These are phyloP conservation scores for Abscondita cerata DNA, from an alignment of 2,888 invertebrate genomes.

Conservation along the genomic window DNA sequence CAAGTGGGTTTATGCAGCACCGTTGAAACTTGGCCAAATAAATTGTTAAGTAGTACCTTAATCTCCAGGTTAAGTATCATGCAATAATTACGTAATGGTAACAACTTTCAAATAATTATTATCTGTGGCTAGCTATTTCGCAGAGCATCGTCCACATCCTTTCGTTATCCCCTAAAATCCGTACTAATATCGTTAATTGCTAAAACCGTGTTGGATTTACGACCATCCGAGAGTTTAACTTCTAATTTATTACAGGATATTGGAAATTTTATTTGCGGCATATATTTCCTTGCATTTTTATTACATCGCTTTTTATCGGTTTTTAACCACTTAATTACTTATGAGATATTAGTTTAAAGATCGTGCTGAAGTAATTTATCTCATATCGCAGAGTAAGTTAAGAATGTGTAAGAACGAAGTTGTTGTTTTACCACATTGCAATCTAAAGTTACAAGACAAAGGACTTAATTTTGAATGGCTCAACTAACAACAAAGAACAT, in stretches of 20 bases:
- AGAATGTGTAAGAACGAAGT: background rate
- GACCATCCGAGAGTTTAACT: slow-evolving; percentile 27
- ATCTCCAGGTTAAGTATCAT: slow-evolving; percentile 2
- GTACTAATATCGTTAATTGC: slow-evolving; percentile 37
- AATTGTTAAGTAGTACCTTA: background rate
- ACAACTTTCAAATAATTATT: slow-evolving; percentile 22
- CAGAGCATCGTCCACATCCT: slow-evolving; percentile 25
- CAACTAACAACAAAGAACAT: slow-evolving; percentile 11
- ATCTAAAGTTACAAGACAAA: slow-evolving; percentile 7
- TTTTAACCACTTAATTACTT: background rate
- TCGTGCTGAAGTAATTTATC: background rate
- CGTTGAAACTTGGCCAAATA: background rate
- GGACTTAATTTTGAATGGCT: slow-evolving; percentile 7
- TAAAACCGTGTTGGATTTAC: slow-evolving; percentile 33
- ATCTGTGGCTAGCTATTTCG: slow-evolving; percentile 19
- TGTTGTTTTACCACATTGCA: slow-evolving; percentile 2
- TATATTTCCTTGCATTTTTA: slow-evolving; percentile 5
- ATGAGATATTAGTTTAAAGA: slow-evolving; percentile 1
- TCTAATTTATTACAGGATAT: slow-evolving; percentile 30
- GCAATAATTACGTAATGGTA: slow-evolving; percentile 14
- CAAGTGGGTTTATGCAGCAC: background rate
- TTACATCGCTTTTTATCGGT: background rate
- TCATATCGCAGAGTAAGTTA: background rate
- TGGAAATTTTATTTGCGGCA: slow-evolving; percentile 24
- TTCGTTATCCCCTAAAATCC: slow-evolving; percentile 35